Evolutionary conservation across 1,140 invertebrate species (phyloP).

Genomic region (Drosophila nasuta): DNA sequence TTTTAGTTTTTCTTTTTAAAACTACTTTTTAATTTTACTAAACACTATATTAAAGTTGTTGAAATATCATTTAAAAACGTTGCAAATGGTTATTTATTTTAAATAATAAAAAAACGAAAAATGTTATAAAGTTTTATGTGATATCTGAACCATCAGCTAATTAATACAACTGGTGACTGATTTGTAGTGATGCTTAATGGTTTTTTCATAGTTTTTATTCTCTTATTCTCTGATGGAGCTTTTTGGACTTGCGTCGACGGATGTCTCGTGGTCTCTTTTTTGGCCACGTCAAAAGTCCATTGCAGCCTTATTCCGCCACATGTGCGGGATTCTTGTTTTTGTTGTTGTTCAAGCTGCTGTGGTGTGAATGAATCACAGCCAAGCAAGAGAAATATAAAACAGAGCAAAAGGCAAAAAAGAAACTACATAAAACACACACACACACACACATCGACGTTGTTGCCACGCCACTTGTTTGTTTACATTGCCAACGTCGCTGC

Average conservation of each 20-base stretch:
- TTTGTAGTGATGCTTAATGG: not conserved
- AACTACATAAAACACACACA: slow-evolving; percentile 37
- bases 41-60: too few species aligned
- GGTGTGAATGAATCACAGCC: slow-evolving; percentile 51
- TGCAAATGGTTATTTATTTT: too few species aligned
- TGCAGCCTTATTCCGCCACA: slow-evolving; percentile 30
- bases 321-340: slow-evolving; percentile 17
- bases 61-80: too few species aligned
- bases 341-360: slow-evolving; percentile 19
- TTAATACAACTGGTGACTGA: not conserved
- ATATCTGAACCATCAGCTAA: not conserved
- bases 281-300: slow-evolving; percentile 38
- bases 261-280: slow-evolving; percentile 12
- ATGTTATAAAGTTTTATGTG: too few species aligned
- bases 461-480: slow-evolving; percentile 69
- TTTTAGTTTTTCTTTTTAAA: too few species aligned
- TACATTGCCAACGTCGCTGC: slow-evolving; percentile 36
- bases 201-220: not conserved
- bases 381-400: slow-evolving; percentile 43
- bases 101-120: too few species aligned
- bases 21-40: too few species aligned
- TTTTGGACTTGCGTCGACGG: slow-evolving; percentile 22
- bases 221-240: slow-evolving; percentile 5
- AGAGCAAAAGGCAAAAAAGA: slow-evolving; percentile 17
- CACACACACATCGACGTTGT: slow-evolving; percentile 11